Base-by-base conservation (phyloP, 1,140 invertebrate genomes). In the Drosophila funebris region DNA sequence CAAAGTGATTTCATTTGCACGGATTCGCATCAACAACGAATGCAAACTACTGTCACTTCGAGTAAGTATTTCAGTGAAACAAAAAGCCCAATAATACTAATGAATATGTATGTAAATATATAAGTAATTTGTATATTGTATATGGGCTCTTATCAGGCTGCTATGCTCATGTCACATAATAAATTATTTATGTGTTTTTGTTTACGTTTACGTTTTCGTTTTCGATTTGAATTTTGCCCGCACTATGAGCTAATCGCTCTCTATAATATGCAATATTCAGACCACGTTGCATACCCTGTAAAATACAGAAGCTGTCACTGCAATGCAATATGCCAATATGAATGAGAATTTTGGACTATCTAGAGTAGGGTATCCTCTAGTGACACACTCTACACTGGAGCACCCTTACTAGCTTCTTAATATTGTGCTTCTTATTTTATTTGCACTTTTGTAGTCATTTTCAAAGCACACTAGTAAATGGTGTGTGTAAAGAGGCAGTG, bases 131-230 rank as follows among this genome's bases (percentile, higher is more conserved):
- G 36, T 71, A 44, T 60, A 50, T 37, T 48, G 7, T 44, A 58
- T 58, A 58, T 48, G 57, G n/a, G 2, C 16, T 33, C 68, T 71
- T 71, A 71, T 71, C 68, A 66, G 36, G 14, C 79, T 39, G 53
- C 58, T 73, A 24, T 36, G 43, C 20, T 27, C 53, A 72, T 68
- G 77, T 74, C 66, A 77, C 29, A 87, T 16, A 77, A 74, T 85
- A 66, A 74, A 74, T 78, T 69, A 63, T 64, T 74, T 77, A 74
- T 64, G 31, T 66, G 63, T 83, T 68, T 80, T 69, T 87, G 82
- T 87, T 85, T 87, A 71, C 74, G 78, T 78, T 87, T 85, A 82
- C 63, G 74, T 22, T 73, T 73, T 73, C 53, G 52, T 36, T 66
- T 67, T 54, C 8, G 37, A 67, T 75, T 83, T 69, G 63, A 60